These are phyloP conservation scores for Strigops habroptila DNA, from an alignment of 2,113 vertebrate genomes.

Conservation along the genomic window DNA sequence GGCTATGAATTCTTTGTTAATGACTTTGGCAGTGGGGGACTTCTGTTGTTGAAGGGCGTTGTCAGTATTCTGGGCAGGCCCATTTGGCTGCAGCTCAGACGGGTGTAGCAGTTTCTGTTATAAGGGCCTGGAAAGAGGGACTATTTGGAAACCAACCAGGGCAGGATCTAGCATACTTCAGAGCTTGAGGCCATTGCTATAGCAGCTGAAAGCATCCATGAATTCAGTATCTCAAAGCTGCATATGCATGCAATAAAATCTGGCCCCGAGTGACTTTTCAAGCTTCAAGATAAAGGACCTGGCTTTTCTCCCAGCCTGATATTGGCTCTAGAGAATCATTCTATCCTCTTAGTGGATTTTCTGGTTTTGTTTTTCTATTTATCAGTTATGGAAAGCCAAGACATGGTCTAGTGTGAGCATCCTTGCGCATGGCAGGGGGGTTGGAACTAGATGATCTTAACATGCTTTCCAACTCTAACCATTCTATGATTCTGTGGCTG, in stretches of 20 bases:
- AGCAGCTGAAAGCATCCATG: background rate
- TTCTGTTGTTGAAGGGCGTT: background rate
- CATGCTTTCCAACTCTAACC: background rate
- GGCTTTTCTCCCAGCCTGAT: background rate
- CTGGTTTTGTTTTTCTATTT: background rate
- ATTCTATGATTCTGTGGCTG: background rate
- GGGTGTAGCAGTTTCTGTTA: constrained; percentile 53
- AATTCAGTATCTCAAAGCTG: background rate
- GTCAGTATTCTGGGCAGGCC: background rate
- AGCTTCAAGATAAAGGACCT: background rate
- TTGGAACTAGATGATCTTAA: background rate
- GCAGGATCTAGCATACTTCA: background rate
- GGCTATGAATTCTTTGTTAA: constrained; percentile 27
- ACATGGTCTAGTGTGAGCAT: background rate
- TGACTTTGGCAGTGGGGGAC: background rate
- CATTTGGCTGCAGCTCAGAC: background rate
- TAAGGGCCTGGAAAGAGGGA: constrained; percentile 5
- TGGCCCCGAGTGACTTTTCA: background rate
- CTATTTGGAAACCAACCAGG: background rate
- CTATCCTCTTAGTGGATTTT: background rate
- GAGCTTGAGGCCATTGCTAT: background rate
- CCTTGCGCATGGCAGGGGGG: background rate
- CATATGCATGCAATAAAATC: background rate
- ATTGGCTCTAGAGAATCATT: background rate
- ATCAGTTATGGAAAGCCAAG: background rate